These are phyloP conservation scores for Lepus oiostolus DNA, from an alignment of 2,797 vertebrate species.

Conservation along the genomic window DNA sequence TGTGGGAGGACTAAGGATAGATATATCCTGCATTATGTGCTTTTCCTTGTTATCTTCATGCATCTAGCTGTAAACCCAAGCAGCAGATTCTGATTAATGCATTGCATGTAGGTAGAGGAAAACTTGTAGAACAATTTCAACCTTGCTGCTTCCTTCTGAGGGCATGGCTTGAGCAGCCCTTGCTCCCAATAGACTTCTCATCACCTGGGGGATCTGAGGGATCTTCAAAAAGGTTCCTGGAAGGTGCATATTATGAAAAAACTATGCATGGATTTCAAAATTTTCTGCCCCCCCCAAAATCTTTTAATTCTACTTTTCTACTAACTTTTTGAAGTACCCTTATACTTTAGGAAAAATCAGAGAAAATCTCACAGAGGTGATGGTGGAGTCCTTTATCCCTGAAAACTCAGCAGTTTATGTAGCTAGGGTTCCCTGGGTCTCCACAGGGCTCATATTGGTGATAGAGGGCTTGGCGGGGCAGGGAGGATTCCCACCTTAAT, in stretches of 20 bases:
- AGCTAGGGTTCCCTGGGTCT: slow-evolving; percentile 39
- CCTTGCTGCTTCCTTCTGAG: slow-evolving; percentile 61
- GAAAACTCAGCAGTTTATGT: slow-evolving; percentile 32
- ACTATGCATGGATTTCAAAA: too few relatives aligned
- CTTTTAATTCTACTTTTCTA: too few relatives aligned
- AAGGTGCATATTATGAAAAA: too few relatives aligned
- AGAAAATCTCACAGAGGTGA: slow-evolving; percentile 44
- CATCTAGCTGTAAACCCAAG: slow-evolving; percentile 59
- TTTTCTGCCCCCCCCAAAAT: too few relatives aligned
- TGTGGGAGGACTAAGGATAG: slow-evolving; percentile 23
- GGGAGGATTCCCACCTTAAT: slow-evolving; percentile 28
- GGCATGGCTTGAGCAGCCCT: slow-evolving; percentile 50
- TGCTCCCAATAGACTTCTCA: slow-evolving; percentile 4
- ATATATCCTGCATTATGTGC: slow-evolving; percentile 24
- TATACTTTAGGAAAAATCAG: slow-evolving; percentile 40
- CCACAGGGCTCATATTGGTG: background rate
- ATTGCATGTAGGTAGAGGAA: slow-evolving; percentile 59
- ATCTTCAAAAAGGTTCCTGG: too few relatives aligned
- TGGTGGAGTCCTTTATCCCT: slow-evolving; percentile 35
- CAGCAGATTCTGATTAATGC: slow-evolving; percentile 40
- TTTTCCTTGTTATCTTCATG: slow-evolving; percentile 35
- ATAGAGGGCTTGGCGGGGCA: background rate
- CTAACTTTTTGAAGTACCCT: too few relatives aligned
- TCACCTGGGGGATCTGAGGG: background rate
- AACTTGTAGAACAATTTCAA: slow-evolving; percentile 38